Percentiles rank a stretch among this genome's conserved stretches.
Conservation (phyloP, 2,113 vertebrate species). For the Crypturellus undulatus region DNA sequence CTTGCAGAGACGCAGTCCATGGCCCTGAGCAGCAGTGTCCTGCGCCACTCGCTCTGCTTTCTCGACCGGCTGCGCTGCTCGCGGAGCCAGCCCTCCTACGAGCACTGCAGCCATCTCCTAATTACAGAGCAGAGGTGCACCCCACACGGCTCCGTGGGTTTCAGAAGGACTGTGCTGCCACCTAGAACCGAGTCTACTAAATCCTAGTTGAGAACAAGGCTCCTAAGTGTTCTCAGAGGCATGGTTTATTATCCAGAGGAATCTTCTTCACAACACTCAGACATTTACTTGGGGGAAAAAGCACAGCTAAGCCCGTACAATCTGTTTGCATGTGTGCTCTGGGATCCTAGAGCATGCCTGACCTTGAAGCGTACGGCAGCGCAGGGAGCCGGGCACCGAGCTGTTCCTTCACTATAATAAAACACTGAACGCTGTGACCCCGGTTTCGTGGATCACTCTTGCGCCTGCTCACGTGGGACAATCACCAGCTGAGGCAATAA, state of each 20-base stretch:
- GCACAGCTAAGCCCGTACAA: neutral
- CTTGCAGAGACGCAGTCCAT: neutral
- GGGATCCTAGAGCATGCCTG: neutral
- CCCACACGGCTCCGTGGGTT: neutral
- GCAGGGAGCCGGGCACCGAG: neutral
- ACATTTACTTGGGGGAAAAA: neutral
- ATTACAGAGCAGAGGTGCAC: neutral
- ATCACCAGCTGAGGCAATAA: neutral
- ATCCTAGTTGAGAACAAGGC: neutral
- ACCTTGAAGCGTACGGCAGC: neutral
- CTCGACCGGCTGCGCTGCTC: accelerated
- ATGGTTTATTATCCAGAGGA: neutral
- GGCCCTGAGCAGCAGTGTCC: neutral
- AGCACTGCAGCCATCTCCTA: neutral
- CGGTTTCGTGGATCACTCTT: neutral
- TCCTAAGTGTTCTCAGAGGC: neutral
- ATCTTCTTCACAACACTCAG: neutral
- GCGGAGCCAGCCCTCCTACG: neutral
- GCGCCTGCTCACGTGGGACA: neutral
- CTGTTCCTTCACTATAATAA: neutral
- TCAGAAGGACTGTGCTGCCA: constrained; percentile 66
- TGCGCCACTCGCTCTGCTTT: neutral
- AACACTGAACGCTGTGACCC: neutral
- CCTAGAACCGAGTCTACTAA: constrained; percentile 46
- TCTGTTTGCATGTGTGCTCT: neutral